Conservation (phyloP, 2,797 vertebrate genomes). For the Fratercula arctica region DNA sequence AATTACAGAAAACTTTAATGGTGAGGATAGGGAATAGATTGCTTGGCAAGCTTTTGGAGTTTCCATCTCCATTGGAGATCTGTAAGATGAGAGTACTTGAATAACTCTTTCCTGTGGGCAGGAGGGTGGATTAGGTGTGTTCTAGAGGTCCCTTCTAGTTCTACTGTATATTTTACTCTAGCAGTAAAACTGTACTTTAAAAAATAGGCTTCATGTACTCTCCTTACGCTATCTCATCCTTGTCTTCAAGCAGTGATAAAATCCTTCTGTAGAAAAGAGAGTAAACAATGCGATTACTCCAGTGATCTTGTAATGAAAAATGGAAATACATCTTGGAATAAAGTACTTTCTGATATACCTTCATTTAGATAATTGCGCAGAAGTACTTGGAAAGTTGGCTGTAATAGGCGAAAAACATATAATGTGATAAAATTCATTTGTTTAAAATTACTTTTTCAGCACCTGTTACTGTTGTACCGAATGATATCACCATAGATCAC, state of each 20-base stretch:
- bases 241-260: conserved; percentile 34
- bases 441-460: conserved; percentile 32
- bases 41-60: conserved; percentile 38
- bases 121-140: conserved; percentile 27
- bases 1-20: conserved; percentile 50
- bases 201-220: background rate
- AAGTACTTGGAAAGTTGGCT: conserved; percentile 18
- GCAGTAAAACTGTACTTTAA: conserved; percentile 19
- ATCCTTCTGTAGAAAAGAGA: background rate
- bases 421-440: conserved; percentile 48
- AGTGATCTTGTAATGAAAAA: conserved; percentile 39
- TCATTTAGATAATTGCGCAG: conserved; percentile 8
- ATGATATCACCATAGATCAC: conserved; percentile 4
- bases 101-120: conserved; percentile 17
- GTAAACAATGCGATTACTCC: conserved; percentile 38
- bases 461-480: conserved; percentile 28
- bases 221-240: background rate
- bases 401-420: conserved; percentile 22
- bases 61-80: conserved; percentile 38
- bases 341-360: conserved; percentile 46
- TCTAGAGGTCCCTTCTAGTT: conserved; percentile 16
- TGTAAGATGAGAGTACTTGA: conserved; percentile 29
- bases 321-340: conserved; percentile 31
- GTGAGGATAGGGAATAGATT: conserved; percentile 24
- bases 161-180: conserved; percentile 17